phyloP scores from a whole-genome alignment of 1,140 invertebrate genomes.

The Polyergus mexicanus region DNA sequence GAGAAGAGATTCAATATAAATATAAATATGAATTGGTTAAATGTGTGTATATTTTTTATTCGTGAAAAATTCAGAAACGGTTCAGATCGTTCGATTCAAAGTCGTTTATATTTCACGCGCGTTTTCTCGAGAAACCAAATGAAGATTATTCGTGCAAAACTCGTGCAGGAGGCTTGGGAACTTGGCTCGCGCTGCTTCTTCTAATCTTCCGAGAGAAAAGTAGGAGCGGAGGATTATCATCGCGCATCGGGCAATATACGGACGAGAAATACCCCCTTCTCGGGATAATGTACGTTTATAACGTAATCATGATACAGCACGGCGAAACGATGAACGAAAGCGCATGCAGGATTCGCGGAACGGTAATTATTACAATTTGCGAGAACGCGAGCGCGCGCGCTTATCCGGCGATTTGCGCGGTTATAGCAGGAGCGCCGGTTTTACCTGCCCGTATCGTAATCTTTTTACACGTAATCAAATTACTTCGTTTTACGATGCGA shows the following conservation, averaged over 20 bases:
- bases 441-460: constrained; percentile 37
- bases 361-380: constrained; percentile 53
- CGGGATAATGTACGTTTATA: constrained; percentile 15
- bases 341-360: background rate
- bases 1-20: background rate
- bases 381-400: constrained; percentile 49
- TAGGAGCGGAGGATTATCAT: constrained; percentile 8
- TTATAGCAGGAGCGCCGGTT: constrained; percentile 8
- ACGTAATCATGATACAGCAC: background rate
- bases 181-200: background rate
- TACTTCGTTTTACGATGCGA: constrained; percentile 46
- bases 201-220: background rate
- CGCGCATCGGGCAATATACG: background rate
- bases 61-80: background rate
- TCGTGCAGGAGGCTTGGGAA: background rate
- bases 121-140: background rate
- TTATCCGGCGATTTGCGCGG: constrained; percentile 55
- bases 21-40: background rate
- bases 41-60: background rate
- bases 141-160: background rate
- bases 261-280: background rate
- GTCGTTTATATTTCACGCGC: background rate
- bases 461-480: constrained; percentile 57
- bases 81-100: background rate
- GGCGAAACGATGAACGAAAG: constrained; percentile 1